A percentile compares a stretch with the other conserved stretches of the same genome.
phyloP scores from a whole-genome alignment of 2,888 invertebrate species.

The Marasmarcha lunaedactyla region DNA sequence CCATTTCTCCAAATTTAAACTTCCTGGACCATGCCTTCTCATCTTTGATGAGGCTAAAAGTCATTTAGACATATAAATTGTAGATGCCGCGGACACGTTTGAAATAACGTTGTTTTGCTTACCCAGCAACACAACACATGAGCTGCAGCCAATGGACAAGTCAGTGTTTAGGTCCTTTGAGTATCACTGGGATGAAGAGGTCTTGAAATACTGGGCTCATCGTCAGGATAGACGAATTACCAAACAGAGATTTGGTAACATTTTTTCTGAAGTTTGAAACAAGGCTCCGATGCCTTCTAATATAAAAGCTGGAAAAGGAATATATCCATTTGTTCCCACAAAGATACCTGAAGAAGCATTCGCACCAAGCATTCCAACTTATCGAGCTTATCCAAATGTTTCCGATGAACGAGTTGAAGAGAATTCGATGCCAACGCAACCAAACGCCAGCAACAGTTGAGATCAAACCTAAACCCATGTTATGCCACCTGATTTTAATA shows the following conservation, averaged over 20 bases:
- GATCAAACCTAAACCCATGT: neutral
- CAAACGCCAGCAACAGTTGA: constrained; percentile 1
- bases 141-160: constrained; percentile 30
- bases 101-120: constrained; percentile 26
- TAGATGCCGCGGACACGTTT: constrained; percentile 21
- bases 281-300: constrained; percentile 20
- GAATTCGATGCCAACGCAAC: neutral
- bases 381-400: neutral
- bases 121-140: constrained; percentile 32
- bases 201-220: constrained; percentile 21
- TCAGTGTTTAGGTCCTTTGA: constrained; percentile 24
- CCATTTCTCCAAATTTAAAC: constrained; percentile 21
- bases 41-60: constrained; percentile 12
- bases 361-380: constrained; percentile 17
- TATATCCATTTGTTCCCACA: constrained; percentile 18
- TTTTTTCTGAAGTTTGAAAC: constrained; percentile 19
- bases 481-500: constrained; percentile 1
- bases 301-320: constrained; percentile 21
- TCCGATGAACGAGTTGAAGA: constrained; percentile 2
- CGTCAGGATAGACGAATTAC: constrained; percentile 19
- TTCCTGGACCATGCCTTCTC: constrained; percentile 14
- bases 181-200: constrained; percentile 27
- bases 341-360: constrained; percentile 21
- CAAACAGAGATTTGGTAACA: constrained; percentile 22
- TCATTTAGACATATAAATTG: constrained; percentile 6